These are phyloP conservation scores for Amyelois transitella DNA, from an alignment of 1,140 invertebrate genomes.

Conservation along the genomic window DNA sequence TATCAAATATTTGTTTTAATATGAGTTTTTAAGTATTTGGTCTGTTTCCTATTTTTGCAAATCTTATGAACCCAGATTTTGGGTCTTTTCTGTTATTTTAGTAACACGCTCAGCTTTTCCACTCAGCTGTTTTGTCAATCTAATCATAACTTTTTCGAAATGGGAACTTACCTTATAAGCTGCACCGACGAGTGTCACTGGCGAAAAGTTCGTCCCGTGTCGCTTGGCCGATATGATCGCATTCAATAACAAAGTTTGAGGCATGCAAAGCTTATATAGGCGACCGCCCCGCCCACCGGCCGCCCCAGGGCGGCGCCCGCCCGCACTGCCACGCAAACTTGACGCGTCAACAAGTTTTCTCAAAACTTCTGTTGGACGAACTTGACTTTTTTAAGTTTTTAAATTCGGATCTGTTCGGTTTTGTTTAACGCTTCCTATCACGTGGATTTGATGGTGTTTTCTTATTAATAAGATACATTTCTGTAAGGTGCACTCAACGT, in stretches of 20 bases:
- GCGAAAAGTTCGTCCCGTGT: constrained; percentile 22
- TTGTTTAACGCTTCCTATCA: too few species aligned
- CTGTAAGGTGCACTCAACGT: too few species aligned
- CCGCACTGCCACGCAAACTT: constrained; percentile 28
- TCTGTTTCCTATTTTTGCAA: too few species aligned
- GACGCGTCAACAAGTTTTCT: constrained; percentile 21
- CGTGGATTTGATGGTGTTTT: too few species aligned
- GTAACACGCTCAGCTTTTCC: not conserved
- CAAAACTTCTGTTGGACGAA: constrained; percentile 15
- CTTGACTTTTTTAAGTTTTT: not conserved
- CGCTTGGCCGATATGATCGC: constrained; percentile 40
- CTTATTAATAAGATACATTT: too few species aligned
- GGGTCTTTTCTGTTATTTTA: too few species aligned
- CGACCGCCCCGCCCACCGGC: constrained; percentile 50
- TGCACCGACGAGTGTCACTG: constrained; percentile 21
- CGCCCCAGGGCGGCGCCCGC: constrained; percentile 44
- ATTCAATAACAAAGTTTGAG: constrained; percentile 60
- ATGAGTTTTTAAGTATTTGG: too few species aligned
- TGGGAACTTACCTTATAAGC: constrained; percentile 44
- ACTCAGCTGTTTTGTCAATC: not conserved
- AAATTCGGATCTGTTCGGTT: too few species aligned
- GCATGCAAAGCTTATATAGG: constrained; percentile 60
- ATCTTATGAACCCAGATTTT: too few species aligned
- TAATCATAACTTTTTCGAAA: not conserved
- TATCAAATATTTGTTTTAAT: too few species aligned